A percentile compares a stretch with the other conserved stretches of the same genome.
phyloP scores from a whole-genome alignment of 2,797 vertebrate genomes.

The Catharus ustulatus region DNA sequence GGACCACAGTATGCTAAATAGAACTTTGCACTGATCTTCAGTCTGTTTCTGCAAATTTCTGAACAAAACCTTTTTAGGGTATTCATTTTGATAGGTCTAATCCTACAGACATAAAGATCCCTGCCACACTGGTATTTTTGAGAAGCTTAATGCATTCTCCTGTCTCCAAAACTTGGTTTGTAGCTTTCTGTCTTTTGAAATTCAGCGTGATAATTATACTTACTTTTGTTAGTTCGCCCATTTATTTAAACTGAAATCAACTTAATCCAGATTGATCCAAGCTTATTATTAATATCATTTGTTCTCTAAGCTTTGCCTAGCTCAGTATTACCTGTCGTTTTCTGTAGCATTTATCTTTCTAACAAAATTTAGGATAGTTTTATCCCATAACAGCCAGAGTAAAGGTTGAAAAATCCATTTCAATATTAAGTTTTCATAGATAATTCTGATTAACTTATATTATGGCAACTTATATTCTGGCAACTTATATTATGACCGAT shows the following conservation, averaged over 20 bases:
- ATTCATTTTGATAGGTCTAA: not conserved
- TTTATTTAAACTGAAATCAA: not conserved
- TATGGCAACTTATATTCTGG: not conserved
- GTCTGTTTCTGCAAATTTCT: not conserved
- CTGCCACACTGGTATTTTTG: not conserved
- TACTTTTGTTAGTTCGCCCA: not conserved
- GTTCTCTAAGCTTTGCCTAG: not conserved
- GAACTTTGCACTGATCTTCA: not conserved
- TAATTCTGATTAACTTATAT: not conserved
- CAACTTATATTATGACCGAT: not conserved
- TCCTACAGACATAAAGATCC: not conserved
- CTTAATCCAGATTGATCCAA: not conserved
- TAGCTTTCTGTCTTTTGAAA: not conserved
- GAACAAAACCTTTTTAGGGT: not conserved
- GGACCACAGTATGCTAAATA: not conserved
- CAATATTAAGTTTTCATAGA: not conserved
- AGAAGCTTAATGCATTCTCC: not conserved
- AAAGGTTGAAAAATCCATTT: not conserved
- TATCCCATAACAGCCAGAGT: not conserved
- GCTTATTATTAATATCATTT: not conserved
- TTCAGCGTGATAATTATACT: not conserved
- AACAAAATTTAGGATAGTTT: not conserved
- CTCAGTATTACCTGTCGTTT: not conserved
- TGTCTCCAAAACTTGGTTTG: not conserved
- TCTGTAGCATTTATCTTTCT: not conserved